Percentiles rank a stretch among this genome's conserved stretches.
Evolutionary conservation across 2,113 vertebrate genomes (phyloP).

Genomic region (Ariopsis seemanni): DNA sequence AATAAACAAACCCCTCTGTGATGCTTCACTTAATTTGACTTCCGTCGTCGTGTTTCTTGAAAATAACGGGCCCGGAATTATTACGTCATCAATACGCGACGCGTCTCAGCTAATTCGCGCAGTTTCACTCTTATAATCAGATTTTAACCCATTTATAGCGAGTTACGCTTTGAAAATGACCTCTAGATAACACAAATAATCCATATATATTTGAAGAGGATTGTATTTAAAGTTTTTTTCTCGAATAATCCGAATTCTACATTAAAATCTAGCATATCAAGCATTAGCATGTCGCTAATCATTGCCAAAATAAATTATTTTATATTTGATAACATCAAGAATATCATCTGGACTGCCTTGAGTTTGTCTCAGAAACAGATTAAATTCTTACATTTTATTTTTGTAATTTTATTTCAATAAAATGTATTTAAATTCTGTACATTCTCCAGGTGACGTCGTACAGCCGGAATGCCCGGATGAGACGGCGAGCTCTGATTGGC

Average conservation of each 20-base stretch:
- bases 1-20: not conserved
- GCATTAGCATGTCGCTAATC: constrained; percentile 12
- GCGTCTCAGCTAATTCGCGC: not conserved
- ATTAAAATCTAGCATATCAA: not conserved
- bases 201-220: not conserved
- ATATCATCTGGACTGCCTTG: not conserved
- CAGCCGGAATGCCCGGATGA: not conserved
- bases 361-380: not conserved
- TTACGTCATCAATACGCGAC: not conserved
- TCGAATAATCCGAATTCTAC: not conserved
- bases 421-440: too few relatives aligned
- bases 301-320: not conserved
- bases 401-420: too few relatives aligned
- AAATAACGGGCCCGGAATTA: not conserved
- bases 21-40: not conserved
- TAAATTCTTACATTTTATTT: not conserved
- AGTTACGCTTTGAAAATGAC: not conserved
- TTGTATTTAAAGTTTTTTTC: not conserved
- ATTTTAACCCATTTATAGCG: not conserved
- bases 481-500: not conserved
- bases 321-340: not conserved
- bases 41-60: not conserved
- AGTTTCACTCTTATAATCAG: not conserved
- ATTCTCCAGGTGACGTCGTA: not conserved
- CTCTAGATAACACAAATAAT: too few relatives aligned